These are phyloP conservation scores for Montipora efflorescens DNA, from an alignment of 64 coral and sea anemone genomes.

Conservation along the genomic window DNA sequence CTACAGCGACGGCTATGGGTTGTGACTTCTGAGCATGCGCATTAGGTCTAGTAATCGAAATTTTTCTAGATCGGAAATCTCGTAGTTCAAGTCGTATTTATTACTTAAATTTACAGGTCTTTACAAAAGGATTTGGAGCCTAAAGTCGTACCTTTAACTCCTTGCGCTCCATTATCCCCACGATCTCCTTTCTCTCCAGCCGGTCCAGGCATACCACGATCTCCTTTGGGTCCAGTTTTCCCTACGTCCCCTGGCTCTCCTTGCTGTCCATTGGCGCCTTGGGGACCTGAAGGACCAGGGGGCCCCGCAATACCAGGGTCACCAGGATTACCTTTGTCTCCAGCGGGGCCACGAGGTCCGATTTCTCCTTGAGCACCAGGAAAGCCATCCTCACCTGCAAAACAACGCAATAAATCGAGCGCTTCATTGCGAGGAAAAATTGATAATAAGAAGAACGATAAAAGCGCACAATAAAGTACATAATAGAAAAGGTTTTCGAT, in stretches of 20 bases:
- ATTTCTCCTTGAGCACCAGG: constrained; percentile 30
- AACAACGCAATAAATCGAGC: neutral
- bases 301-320: neutral
- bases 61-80: too few species aligned
- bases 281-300: neutral
- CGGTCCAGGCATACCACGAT: constrained; percentile 13
- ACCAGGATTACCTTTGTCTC: constrained; percentile 1
- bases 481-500: too few species aligned
- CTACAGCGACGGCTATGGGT: too few species aligned
- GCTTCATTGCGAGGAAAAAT: neutral
- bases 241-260: neutral
- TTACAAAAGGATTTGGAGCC: neutral
- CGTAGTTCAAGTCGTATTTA: too few species aligned
- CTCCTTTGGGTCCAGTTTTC: neutral
- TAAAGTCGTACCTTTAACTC: neutral
- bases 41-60: too few species aligned
- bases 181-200: constrained; percentile 34
- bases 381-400: constrained; percentile 52
- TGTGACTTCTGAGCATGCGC: too few species aligned
- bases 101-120: too few species aligned
- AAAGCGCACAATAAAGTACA: too few species aligned
- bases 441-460: too few species aligned
- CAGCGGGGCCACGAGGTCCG: constrained; percentile 31
- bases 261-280: constrained; percentile 2
- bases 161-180: constrained; percentile 2